Conservation (phyloP, 2,888 invertebrate genomes). For the Cataglyphis livida region DNA sequence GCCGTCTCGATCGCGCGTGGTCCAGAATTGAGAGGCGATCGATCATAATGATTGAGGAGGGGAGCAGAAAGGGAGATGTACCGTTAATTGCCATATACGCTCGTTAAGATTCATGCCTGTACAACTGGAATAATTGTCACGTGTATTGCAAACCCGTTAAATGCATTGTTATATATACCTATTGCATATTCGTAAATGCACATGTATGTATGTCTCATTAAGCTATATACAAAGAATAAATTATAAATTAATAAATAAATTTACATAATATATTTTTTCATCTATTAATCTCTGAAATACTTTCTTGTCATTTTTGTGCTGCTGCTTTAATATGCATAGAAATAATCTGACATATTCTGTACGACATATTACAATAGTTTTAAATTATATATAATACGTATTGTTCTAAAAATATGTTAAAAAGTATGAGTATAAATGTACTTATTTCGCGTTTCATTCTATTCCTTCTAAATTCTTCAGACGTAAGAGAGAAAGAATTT, state of each 20-base stretch:
- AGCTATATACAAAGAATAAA: neutral
- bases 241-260: neutral
- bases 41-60: slow-evolving; percentile 29
- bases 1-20: neutral
- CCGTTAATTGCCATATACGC: slow-evolving; percentile 34
- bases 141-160: slow-evolving; percentile 9
- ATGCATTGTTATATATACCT: neutral
- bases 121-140: slow-evolving; percentile 34
- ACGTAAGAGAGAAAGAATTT: slow-evolving; percentile 8
- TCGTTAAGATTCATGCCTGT: slow-evolving; percentile 42
- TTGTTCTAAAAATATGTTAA: neutral
- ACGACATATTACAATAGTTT: neutral
- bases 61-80: neutral
- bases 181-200: neutral
- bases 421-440: neutral
- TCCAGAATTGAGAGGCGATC: slow-evolving; percentile 16
- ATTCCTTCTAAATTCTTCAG: neutral
- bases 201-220: neutral
- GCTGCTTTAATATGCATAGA: too few species aligned
- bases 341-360: neutral
- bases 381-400: neutral
- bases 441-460: neutral
- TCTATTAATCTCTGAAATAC: neutral
- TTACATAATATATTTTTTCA: neutral
- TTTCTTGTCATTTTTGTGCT: neutral